phyloP scores from a whole-genome alignment of 2,888 invertebrate genomes.

The Melangyna quadrimaculata region DNA sequence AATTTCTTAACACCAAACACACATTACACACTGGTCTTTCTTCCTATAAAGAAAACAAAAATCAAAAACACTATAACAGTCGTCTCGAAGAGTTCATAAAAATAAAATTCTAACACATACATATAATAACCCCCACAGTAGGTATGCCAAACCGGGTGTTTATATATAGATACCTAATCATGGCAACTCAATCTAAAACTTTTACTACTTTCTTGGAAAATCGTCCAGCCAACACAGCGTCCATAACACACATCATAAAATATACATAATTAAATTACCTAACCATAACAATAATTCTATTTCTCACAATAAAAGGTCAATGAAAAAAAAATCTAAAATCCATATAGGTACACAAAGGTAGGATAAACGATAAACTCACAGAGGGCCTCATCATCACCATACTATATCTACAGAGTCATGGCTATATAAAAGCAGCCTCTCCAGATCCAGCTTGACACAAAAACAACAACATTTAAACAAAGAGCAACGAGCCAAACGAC shows the following conservation, averaged over 20 bases:
- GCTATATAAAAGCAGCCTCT: not conserved
- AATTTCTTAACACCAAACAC: not conserved
- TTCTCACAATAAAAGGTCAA: constrained; percentile 72
- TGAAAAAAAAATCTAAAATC: constrained; percentile 60
- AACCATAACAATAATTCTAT: constrained; percentile 72
- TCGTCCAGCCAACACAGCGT: constrained; percentile 35
- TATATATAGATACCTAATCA: constrained; percentile 66
- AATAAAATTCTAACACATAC: constrained; percentile 2
- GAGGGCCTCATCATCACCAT: not conserved
- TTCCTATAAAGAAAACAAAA: not conserved
- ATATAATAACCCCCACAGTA: constrained; percentile 23
- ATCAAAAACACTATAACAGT: not conserved
- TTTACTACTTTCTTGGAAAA: constrained; percentile 64
- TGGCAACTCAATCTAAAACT: constrained; percentile 63
- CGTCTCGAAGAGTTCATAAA: not conserved
- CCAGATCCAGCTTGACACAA: not conserved
- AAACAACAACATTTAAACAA: constrained; percentile 8
- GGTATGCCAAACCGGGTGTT: not conserved
- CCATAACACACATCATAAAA: constrained; percentile 70
- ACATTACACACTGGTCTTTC: no score
- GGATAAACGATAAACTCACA: not conserved
- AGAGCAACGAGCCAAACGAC: constrained; percentile 39
- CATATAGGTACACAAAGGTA: not conserved
- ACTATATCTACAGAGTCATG: not conserved
- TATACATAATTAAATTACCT: constrained; percentile 71